Evolutionary conservation across 1,140 invertebrate genomes (phyloP).

Genomic region (Sycophaga agraensis): DNA sequence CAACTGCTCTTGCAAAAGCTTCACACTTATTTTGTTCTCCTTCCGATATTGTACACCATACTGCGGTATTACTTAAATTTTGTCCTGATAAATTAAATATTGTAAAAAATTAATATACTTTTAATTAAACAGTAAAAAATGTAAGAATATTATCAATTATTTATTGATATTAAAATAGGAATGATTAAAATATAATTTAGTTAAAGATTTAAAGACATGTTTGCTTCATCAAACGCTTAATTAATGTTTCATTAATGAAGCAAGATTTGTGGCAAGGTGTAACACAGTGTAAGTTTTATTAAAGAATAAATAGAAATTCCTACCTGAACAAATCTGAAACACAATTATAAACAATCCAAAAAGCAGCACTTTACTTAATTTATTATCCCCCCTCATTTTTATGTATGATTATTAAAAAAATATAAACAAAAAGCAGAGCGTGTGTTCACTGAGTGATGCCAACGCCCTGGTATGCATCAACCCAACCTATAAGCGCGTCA

Average conservation of each 20-base stretch:
- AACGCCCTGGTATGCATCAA: slow-evolving; percentile 16
- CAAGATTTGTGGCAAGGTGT: too few species aligned
- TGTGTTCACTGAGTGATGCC: neutral
- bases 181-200: neutral
- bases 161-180: neutral
- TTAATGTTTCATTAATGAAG: neutral
- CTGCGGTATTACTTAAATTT: slow-evolving; percentile 41
- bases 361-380: neutral
- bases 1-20: slow-evolving; percentile 67
- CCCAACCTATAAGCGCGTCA: neutral
- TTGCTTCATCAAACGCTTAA: neutral
- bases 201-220: neutral
- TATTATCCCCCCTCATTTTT: slow-evolving; percentile 1
- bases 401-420: neutral
- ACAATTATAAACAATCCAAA: neutral
- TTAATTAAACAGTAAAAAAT: neutral
- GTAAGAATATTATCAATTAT: neutral
- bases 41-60: slow-evolving; percentile 77
- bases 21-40: slow-evolving; percentile 77
- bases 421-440: neutral
- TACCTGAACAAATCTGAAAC: neutral
- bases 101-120: too few species aligned
- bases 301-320: neutral
- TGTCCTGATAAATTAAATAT: slow-evolving; percentile 36
- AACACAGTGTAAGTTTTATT: too few species aligned